phyloP scores from a whole-genome alignment of 1,140 invertebrate species.

The Heliconius congener region DNA sequence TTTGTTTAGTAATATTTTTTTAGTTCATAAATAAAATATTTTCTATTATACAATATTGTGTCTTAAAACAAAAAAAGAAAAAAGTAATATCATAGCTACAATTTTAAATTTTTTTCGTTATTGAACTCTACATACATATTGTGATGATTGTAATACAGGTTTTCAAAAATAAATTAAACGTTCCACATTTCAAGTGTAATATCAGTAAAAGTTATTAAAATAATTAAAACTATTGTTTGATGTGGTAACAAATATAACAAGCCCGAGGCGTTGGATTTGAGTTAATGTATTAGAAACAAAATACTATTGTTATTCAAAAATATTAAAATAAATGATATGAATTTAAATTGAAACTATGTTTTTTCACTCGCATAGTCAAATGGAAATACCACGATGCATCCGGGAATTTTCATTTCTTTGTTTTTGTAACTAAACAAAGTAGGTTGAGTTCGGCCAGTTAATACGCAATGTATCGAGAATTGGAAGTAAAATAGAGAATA shows the following conservation, averaged over 20 bases:
- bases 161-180: neutral
- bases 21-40: no score
- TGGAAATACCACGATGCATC: no score
- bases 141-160: neutral
- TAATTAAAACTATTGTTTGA: slow-evolving; percentile 3
- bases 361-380: no score
- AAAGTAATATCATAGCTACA: neutral
- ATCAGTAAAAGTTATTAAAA: slow-evolving; percentile 25
- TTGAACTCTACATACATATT: neutral
- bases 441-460: no score
- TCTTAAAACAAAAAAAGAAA: neutral
- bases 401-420: no score
- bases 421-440: no score
- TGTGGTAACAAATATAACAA: slow-evolving; percentile 22
- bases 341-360: no score
- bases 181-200: slow-evolving; percentile 11
- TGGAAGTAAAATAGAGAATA: no score
- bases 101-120: no score
- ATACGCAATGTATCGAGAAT: no score
- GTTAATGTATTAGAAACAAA: neutral
- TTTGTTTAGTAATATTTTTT: no score
- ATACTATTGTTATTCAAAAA: neutral
- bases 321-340: no score
- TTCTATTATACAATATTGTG: neutral
- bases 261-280: neutral